A percentile compares a stretch with the other conserved stretches of the same genome.
phyloP scores from a whole-genome alignment of 2,113 vertebrate genomes.

The Theristicus caerulescens region DNA sequence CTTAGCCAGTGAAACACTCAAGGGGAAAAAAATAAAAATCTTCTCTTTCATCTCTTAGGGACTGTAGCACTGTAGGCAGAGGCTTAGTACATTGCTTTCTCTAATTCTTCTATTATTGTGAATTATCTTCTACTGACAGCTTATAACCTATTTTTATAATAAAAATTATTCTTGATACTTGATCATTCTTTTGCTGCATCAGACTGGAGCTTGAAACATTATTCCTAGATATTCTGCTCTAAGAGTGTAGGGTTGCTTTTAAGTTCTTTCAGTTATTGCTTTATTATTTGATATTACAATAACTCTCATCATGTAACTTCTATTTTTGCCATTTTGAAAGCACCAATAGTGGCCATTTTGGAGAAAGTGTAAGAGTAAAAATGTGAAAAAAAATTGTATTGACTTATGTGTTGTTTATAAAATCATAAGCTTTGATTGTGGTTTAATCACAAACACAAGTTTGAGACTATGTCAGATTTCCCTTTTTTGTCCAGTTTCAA shows the following conservation, averaged over 20 bases:
- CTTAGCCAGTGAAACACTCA: not conserved
- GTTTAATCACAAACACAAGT: not conserved
- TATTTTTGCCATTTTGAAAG: not conserved
- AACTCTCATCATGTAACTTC: not conserved
- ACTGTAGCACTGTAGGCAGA: not conserved
- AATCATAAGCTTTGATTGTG: not conserved
- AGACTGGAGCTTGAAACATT: not conserved
- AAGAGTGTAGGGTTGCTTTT: not conserved
- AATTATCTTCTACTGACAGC: not conserved
- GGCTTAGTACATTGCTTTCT: not conserved
- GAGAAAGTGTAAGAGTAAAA: not conserved
- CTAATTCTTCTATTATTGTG: not conserved
- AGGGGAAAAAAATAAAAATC: not conserved
- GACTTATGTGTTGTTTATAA: rapidly evolving
- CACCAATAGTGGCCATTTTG: not conserved
- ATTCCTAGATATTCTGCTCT: not conserved
- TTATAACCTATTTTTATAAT: not conserved
- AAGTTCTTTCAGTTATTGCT: not conserved
- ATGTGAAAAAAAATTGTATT: not conserved
- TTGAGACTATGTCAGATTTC: not conserved
- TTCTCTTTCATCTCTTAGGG: not conserved
- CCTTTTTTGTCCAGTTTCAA: not conserved
- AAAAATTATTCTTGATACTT: not conserved
- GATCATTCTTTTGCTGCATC: not conserved
- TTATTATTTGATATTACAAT: not conserved